A percentile compares a stretch with the other conserved stretches of the same genome.
Conservation (phyloP, 2,113 vertebrate genomes). For the Oryzias javanicus region DNA sequence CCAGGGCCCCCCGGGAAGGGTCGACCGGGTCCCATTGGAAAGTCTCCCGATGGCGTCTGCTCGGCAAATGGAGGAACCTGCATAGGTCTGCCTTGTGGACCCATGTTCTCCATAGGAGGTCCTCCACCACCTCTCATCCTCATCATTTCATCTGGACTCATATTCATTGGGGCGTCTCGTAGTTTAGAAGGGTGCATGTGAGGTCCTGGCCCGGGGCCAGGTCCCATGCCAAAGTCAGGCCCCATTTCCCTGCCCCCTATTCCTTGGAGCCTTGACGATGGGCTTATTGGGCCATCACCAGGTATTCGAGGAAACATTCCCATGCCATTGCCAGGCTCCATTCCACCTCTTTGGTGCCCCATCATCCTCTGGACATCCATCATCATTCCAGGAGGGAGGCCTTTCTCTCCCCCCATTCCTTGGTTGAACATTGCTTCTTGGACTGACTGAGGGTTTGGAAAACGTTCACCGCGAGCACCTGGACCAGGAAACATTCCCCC, state of each 20-base stretch:
- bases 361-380: conserved; percentile 96
- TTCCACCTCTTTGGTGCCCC: conserved; percentile 86
- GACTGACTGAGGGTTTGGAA: conserved; percentile 92
- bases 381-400: conserved; percentile 88
- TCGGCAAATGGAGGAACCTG: conserved; percentile 85
- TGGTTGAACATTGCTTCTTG: conserved; percentile 96
- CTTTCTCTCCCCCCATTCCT: conserved; percentile 91
- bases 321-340: conserved; percentile 88
- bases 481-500: conserved; percentile 89
- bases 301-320: conserved; percentile 94
- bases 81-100: conserved; percentile 88
- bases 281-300: conserved; percentile 92
- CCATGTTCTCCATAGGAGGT: conserved; percentile 85
- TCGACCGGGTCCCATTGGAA: conserved; percentile 87
- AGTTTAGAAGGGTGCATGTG: conserved; percentile 91
- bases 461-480: conserved; percentile 91
- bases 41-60: conserved; percentile 90
- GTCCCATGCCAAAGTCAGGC: conserved; percentile 81
- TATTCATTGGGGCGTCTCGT: conserved; percentile 83
- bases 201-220: conserved; percentile 83
- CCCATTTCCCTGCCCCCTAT: conserved; percentile 93
- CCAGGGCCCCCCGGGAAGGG: conserved; percentile 89
- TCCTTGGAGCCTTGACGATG: conserved; percentile 90
- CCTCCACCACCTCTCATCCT: conserved; percentile 83
- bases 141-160: conserved; percentile 92